Base-by-base conservation (phyloP, 2,888 invertebrate genomes). In the Noctua janthe region DNA sequence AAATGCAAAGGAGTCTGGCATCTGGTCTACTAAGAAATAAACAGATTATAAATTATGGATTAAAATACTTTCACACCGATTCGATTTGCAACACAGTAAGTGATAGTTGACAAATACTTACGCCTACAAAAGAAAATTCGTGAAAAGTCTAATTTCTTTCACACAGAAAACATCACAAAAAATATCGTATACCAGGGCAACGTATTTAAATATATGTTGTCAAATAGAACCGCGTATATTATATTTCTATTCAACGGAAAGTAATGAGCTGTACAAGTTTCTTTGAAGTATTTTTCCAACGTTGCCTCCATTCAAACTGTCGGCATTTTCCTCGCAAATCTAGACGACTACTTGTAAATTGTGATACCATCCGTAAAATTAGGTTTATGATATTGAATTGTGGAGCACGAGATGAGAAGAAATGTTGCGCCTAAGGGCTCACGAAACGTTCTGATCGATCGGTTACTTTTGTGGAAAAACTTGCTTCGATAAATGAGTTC, bases 351-450 rank as follows among this genome's bases (percentile, higher is more conserved):
- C 76, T 83, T 78, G 87, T 83, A 80, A 83, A 86, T 86, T 86
- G 87, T 76, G 83, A 72, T 76, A 59, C 59, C 80, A 83, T 62
- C 71, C 76, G 80, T 74, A 80, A 85, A 86, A 86, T 83, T 86
- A 76, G 83, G 83, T 85, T 85, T 76, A 76, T 80, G 75, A 71
- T 85, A 85, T 86, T 85, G 86, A 82, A 86, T 84, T 82, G 86
- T 76, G 76, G 72, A 71, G 35, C 39, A 69, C 23, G 49, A 75
- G 73, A 79, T 79, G 71, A 79, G 74, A 39, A 67, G 70, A 78
- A 84, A 82, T 71, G 69, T 82, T 59, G 62, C 74, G 86, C 67
- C 74, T 49, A 47, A 78, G 76, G 81, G 83, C 76, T 69, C 49
- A 70, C 62, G 64, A 70, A 75, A 62, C 76, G 39, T 64, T 72